Conservation (phyloP, 2,113 vertebrate genomes). For the Otolemur garnettii region DNA sequence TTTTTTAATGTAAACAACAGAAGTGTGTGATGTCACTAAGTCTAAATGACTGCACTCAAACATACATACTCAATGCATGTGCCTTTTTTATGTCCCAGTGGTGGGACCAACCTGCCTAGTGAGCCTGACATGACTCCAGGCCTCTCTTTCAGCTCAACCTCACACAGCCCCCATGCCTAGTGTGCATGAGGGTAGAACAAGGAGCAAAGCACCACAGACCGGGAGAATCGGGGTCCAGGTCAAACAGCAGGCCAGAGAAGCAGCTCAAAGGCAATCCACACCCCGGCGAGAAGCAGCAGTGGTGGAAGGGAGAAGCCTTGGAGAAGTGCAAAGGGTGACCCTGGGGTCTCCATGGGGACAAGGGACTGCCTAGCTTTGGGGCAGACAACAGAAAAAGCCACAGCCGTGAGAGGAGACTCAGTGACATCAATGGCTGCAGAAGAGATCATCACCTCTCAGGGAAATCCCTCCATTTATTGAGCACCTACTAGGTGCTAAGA, state of each 20-base stretch:
- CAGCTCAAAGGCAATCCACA: not conserved
- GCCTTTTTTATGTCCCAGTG: not conserved
- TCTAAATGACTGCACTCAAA: not conserved
- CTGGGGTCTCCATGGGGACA: not conserved
- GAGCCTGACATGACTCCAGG: not conserved
- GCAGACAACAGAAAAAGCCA: not conserved
- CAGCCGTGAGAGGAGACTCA: not conserved
- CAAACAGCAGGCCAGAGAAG: not conserved
- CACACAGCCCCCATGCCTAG: fast-evolving
- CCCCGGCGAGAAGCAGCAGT: not conserved
- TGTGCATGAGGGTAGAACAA: not conserved
- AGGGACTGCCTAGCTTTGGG: too few species aligned
- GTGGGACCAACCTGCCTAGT: not conserved
- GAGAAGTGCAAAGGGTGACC: not conserved
- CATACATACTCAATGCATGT: not conserved
- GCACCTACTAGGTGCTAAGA: not conserved
- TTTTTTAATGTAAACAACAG: slow-evolving; percentile 43
- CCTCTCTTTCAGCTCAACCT: not conserved
- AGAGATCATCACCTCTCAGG: not conserved
- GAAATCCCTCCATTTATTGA: not conserved
- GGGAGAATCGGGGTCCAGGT: not conserved
- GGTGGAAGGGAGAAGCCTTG: not conserved
- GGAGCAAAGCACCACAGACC: not conserved
- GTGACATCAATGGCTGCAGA: not conserved
- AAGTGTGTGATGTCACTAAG: slow-evolving; percentile 30